Percentiles rank a stretch among this genome's conserved stretches.
Conservation (phyloP, 2,113 vertebrate genomes). For the Himantopus leucocephalus region DNA sequence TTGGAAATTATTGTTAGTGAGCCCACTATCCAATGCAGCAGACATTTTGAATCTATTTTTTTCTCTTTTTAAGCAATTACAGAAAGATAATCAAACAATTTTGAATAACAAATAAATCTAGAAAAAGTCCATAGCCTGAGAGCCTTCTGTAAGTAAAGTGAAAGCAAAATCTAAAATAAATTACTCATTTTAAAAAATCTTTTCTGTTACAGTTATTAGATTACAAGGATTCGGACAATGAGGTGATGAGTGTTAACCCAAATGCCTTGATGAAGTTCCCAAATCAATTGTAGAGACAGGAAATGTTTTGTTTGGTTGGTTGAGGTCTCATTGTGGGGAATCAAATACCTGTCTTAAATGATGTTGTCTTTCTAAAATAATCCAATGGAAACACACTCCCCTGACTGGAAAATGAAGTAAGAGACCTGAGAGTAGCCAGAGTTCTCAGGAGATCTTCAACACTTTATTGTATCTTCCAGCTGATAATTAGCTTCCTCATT, state of each 20-base stretch:
- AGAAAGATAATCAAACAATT: background rate
- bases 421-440: background rate
- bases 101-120: background rate
- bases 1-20: background rate
- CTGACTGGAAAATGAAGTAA: background rate
- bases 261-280: background rate
- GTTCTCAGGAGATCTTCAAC: background rate
- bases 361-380: background rate
- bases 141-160: background rate
- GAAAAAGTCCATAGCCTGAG: background rate
- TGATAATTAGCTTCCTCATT: background rate
- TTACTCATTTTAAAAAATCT: background rate
- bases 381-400: background rate
- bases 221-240: background rate
- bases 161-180: background rate
- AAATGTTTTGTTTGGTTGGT: fast-evolving
- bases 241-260: background rate
- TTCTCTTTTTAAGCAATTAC: background rate
- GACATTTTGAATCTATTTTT: background rate
- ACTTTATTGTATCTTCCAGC: background rate
- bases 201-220: background rate
- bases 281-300: background rate
- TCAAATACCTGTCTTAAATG: background rate
- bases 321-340: background rate
- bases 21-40: fast-evolving